Percentiles rank a stretch among this genome's conserved stretches.
Evolutionary conservation across 1,140 invertebrate species (phyloP).

Genomic region (Eufriesea mexicana): DNA sequence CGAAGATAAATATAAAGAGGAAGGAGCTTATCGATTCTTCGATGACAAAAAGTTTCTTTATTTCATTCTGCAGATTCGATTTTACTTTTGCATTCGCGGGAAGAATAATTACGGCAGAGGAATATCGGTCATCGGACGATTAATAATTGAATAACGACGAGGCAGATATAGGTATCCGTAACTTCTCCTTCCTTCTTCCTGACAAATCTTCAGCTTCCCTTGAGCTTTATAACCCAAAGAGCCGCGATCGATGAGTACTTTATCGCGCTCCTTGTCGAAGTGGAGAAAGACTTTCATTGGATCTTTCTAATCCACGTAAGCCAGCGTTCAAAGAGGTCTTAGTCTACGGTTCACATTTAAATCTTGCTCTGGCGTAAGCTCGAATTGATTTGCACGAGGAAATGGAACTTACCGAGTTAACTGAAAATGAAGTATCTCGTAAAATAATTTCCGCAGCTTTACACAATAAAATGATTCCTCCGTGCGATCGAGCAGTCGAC

Average conservation of each 20-base stretch:
- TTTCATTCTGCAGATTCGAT: not conserved
- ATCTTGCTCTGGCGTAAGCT: conserved; percentile 3
- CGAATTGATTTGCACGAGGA: not conserved
- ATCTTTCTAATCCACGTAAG: conserved; percentile 36
- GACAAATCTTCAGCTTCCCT: not conserved
- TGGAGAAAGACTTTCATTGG: conserved; percentile 26
- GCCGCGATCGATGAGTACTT: conserved; percentile 4
- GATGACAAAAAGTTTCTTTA: not conserved
- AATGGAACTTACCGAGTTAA: not conserved
- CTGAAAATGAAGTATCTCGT: not conserved
- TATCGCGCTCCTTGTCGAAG: conserved; percentile 7
- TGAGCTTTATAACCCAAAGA: not conserved
- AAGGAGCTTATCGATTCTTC: not conserved
- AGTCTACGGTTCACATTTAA: conserved; percentile 12
- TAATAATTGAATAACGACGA: conserved; percentile 10
- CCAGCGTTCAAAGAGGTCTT: conserved; percentile 22
- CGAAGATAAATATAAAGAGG: not conserved
- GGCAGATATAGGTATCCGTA: not conserved
- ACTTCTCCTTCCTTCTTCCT: not conserved
- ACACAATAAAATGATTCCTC: not conserved
- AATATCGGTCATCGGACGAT: not conserved
- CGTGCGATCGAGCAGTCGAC: not conserved
- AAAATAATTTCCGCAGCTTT: not conserved
- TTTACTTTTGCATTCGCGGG: not conserved
- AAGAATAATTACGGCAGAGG: not conserved